Percentiles rank a stretch among this genome's conserved stretches.
These are phyloP conservation scores for Dasysyrphus albostriatus DNA, from an alignment of 2,888 invertebrate genomes.

Conservation along the genomic window DNA sequence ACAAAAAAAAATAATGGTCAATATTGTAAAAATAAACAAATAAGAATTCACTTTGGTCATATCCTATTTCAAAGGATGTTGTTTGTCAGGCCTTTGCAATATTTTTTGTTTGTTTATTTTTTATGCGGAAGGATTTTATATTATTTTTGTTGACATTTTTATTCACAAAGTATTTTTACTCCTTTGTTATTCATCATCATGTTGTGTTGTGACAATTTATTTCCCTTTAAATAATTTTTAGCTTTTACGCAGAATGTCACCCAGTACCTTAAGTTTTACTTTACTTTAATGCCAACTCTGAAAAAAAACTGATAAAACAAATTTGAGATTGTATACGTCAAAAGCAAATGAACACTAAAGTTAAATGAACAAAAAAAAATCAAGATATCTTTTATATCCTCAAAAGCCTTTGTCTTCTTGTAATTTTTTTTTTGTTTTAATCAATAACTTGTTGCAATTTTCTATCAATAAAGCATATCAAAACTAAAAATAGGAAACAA, in stretches of 20 bases:
- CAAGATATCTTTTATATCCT: not conserved
- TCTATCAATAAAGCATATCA: not conserved
- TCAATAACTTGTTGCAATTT: not conserved
- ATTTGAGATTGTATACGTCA: not conserved
- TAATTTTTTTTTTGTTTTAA: not conserved
- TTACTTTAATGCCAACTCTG: not conserved
- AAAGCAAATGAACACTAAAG: not conserved
- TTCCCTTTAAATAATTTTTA: not conserved
- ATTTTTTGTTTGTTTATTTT: not conserved
- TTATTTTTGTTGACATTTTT: not conserved
- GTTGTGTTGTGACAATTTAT: not conserved
- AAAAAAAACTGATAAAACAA: not conserved
- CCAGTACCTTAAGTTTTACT: not conserved
- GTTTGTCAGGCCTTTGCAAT: not conserved
- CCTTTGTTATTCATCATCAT: constrained; percentile 18
- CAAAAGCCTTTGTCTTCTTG: not conserved
- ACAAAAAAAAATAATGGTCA: not conserved
- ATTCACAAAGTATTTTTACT: not conserved
- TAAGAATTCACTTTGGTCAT: not conserved
- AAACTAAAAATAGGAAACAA: not conserved
- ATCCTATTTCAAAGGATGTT: not conserved
- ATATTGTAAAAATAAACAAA: not conserved
- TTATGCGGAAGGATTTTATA: not conserved
- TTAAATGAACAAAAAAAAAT: not conserved
- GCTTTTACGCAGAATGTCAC: not conserved